Conservation (phyloP, 2,113 vertebrate species). For the Lucifuga dentata region DNA sequence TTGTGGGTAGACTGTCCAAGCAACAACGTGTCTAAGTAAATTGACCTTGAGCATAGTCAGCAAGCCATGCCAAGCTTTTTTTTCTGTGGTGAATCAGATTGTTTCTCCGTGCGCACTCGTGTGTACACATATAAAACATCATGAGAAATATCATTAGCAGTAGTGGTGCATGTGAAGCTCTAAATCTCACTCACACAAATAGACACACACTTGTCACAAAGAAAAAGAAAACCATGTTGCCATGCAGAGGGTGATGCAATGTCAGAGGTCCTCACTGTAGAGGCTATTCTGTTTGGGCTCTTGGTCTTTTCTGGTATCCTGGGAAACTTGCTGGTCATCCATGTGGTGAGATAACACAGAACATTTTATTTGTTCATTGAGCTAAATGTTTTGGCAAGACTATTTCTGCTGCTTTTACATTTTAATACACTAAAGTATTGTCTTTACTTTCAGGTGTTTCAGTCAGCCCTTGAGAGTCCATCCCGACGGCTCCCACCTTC, state of each 20-base stretch:
- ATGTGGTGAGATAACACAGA: constrained; percentile 73
- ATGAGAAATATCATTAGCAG: neutral
- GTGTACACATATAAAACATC: constrained; percentile 49
- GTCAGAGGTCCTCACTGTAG: constrained; percentile 76
- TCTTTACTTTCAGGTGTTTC: constrained; percentile 74
- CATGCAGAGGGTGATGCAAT: constrained; percentile 66
- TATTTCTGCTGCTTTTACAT: neutral
- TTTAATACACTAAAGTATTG: no score
- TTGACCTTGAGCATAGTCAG: constrained; percentile 54
- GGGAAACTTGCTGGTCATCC: constrained; percentile 84
- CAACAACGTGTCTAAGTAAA: constrained; percentile 43
- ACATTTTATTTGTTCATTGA: neutral
- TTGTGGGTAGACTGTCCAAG: constrained; percentile 13
- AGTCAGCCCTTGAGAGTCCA: constrained; percentile 64
- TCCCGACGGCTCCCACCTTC: constrained; percentile 73
- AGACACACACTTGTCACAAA: neutral
- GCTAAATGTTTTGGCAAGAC: neutral
- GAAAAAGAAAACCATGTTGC: constrained; percentile 11
- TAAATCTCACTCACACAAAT: neutral
- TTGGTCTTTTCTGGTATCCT: constrained; percentile 83
- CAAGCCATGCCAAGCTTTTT: constrained; percentile 13
- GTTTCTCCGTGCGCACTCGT: constrained; percentile 6
- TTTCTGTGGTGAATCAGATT: constrained; percentile 18
- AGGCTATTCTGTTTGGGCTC: constrained; percentile 81
- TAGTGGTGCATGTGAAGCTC: neutral